These are phyloP conservation scores for Dynastes grantii DNA, from an alignment of 2,888 invertebrate species.

Conservation along the genomic window DNA sequence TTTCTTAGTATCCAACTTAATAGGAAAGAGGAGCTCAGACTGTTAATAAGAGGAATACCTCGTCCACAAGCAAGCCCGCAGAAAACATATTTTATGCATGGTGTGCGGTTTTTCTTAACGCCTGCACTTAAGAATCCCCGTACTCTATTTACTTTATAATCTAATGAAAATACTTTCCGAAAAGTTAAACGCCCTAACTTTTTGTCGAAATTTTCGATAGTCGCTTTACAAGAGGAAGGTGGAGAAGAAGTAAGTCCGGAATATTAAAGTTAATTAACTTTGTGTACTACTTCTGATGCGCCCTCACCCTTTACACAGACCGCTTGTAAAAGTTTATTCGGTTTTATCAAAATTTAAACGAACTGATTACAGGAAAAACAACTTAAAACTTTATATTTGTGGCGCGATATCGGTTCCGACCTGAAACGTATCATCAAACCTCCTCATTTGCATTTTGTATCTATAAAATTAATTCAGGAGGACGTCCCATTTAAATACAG, in stretches of 20 bases:
- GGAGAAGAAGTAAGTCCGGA: background rate
- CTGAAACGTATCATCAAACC: slow-evolving; percentile 17
- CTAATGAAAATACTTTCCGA: slow-evolving; percentile 44
- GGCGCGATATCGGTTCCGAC: slow-evolving; percentile 28
- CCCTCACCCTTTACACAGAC: background rate
- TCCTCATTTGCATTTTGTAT: slow-evolving; percentile 40
- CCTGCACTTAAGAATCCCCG: slow-evolving; percentile 1
- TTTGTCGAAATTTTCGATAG: slow-evolving; percentile 42
- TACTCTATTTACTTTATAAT: slow-evolving; percentile 47
- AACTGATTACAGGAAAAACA: slow-evolving; percentile 47
- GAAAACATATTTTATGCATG: slow-evolving; percentile 13
- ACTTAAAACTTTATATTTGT: slow-evolving; percentile 48
- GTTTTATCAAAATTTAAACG: slow-evolving; percentile 52
- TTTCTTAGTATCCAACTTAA: too few relatives aligned
- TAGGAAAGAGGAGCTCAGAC: too few relatives aligned
- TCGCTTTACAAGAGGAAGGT: slow-evolving; percentile 26
- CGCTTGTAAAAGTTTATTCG: slow-evolving; percentile 47
- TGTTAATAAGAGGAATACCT: background rate
- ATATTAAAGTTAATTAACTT: slow-evolving; percentile 52
- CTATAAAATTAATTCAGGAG: slow-evolving; percentile 44
- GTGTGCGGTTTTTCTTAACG: slow-evolving; percentile 16
- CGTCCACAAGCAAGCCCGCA: background rate
- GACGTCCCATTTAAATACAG: slow-evolving; percentile 33
- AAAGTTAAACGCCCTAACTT: slow-evolving; percentile 27
- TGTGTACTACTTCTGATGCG: slow-evolving; percentile 49